These are phyloP conservation scores for Panagrolaimus sp. DNA, from an alignment of 1,140 invertebrate genomes.

Conservation along the genomic window DNA sequence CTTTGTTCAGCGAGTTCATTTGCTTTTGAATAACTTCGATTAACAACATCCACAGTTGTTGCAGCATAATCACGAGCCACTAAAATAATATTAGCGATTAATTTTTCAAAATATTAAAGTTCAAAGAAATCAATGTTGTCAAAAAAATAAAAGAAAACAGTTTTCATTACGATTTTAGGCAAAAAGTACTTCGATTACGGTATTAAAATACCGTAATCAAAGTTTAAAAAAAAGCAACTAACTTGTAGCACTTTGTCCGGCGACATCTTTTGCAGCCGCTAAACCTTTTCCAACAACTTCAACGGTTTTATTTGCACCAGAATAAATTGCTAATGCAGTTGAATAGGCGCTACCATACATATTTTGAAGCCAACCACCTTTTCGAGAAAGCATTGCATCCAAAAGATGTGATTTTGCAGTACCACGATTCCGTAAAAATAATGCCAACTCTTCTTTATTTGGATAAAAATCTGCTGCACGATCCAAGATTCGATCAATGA, in stretches of 20 bases:
- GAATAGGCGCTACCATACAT: constrained; percentile 19
- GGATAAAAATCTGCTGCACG: constrained; percentile 22
- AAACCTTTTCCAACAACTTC: constrained; percentile 11
- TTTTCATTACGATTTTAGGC: no score
- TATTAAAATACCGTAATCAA: background rate
- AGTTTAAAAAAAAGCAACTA: background rate
- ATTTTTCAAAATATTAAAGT: background rate
- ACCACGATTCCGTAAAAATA: constrained; percentile 20
- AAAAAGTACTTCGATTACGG: no score
- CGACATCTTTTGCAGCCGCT: background rate
- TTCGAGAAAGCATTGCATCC: constrained; percentile 20
- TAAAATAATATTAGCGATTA: background rate
- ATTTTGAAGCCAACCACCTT: constrained; percentile 15
- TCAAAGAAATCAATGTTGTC: background rate
- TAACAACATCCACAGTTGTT: no score
- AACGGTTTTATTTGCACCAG: background rate
- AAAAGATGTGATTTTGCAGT: constrained; percentile 22
- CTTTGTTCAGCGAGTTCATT: no score
- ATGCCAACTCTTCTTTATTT: constrained; percentile 22
- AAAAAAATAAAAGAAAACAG: no score
- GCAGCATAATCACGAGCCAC: no score
- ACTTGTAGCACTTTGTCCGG: constrained; percentile 5
- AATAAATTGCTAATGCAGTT: background rate
- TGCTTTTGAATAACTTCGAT: no score
- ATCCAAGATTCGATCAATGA: constrained; percentile 22